Conservation (phyloP, 1,140 invertebrate genomes). For the Drosophila nigromelanica region DNA sequence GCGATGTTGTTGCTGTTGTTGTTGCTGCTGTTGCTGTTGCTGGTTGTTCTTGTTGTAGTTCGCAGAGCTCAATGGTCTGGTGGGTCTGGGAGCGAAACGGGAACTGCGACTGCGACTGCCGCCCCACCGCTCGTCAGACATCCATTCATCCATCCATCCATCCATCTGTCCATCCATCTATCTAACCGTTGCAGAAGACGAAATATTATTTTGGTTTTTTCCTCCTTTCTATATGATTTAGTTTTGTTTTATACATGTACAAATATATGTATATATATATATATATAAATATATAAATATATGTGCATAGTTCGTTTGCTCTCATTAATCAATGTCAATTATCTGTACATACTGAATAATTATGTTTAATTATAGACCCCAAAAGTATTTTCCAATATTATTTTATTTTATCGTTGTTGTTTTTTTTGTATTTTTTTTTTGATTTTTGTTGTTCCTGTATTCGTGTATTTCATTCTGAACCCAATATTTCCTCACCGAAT, state of each 20-base stretch:
- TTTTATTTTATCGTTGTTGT: constrained; percentile 44
- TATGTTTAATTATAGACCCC: constrained; percentile 80
- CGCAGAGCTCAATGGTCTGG: neutral
- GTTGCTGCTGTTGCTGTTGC: constrained; percentile 22
- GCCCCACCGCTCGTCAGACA: constrained; percentile 44
- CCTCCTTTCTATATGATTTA: constrained; percentile 69
- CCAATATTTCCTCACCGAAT: constrained; percentile 3
- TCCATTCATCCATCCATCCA: constrained; percentile 21
- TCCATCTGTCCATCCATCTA: constrained; percentile 42
- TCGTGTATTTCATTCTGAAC: constrained; percentile 35
- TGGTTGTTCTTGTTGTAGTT: no score
- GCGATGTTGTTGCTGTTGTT: constrained; percentile 4
- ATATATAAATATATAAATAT: constrained; percentile 6
- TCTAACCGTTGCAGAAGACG: constrained; percentile 57
- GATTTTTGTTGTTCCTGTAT: no score
- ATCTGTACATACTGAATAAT: constrained; percentile 83
- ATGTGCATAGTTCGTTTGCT: constrained; percentile 55
- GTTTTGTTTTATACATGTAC: constrained; percentile 40
- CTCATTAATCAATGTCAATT: constrained; percentile 84
- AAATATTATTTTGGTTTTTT: constrained; percentile 76
- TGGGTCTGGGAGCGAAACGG: constrained; percentile 2
- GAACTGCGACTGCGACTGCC: constrained; percentile 6
- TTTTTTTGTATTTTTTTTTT: no score
- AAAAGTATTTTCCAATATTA: constrained; percentile 78
- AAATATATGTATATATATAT: neutral